Evolutionary conservation across 53 echinoderm and acorn worm species (phyloP).

Genomic region (Mesocentrotus franciscanus): DNA sequence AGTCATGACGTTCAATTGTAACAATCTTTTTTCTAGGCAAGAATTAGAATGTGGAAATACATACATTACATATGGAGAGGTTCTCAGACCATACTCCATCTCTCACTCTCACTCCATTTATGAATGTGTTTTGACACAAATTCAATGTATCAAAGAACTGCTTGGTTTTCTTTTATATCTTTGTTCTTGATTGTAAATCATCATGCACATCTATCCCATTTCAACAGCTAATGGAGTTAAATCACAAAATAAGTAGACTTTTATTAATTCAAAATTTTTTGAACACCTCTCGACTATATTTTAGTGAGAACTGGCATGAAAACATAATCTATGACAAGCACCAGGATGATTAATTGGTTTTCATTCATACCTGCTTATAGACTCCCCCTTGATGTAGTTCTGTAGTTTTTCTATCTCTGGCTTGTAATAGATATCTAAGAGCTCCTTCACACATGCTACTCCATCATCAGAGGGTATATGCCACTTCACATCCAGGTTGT

Average conservation of each 20-base stretch:
- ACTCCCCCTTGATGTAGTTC: conserved; percentile 79
- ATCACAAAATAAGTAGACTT: no score
- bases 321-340: not conserved
- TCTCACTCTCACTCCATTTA: no score
- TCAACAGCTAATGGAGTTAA: no score
- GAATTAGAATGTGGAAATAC: no score
- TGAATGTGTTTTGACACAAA: no score
- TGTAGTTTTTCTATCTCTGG: conserved; percentile 84
- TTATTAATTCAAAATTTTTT: not conserved
- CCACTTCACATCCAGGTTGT: conserved; percentile 85
- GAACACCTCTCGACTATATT: not conserved
- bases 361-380: conserved; percentile 80
- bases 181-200: no score
- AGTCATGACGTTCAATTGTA: not conserved
- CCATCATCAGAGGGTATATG: conserved; percentile 78
- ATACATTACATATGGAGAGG: no score
- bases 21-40: no score
- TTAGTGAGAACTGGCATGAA: not conserved
- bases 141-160: no score
- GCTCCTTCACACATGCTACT: conserved; percentile 75
- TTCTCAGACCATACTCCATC: no score
- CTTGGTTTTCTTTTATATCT: no score
- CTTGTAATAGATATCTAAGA: conserved; percentile 78
- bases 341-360: not conserved
- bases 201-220: no score